Base-by-base conservation (phyloP, 2,888 invertebrate genomes). In the Agrochola macilenta region DNA sequence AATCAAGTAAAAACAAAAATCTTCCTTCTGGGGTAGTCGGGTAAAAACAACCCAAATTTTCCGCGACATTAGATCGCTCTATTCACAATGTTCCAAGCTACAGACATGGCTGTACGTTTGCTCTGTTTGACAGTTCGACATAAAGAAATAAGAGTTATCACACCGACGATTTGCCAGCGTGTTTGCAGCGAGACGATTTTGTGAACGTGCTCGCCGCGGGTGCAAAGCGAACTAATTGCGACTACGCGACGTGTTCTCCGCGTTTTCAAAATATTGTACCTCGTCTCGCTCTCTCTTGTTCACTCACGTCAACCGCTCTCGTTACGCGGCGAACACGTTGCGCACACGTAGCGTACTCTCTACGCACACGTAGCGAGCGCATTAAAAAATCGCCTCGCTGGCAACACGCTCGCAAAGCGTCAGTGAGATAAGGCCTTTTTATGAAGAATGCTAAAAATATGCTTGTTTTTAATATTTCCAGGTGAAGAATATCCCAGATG, bases 401-500 rank as follows among this genome's bases (percentile, higher is more conserved):
- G n/a, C n/a, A n/a, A 60, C 60, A 30, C 4, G 60, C 60, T 60
- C 17, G 20, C 30, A 30, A 60, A 20, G 30, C 20, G 30, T 20
- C 30, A 30, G 20, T 60, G 30, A 20, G 4, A 30, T 26, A 60
- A 8, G 9, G 30, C 20, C 9, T 20, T 2, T 5, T 20, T 20
- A 60, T 20, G 20, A 23, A 26, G 14, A 39, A 66, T 20, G 30
- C 17, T 52, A 46, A n/a, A n/a, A n/a, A 26, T 58, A 23, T 68
- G 43, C 1, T 30, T 64, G 12, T 69, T 72, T 65, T 12, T 11
- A 17, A 61, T 7, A 60, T 73, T 93, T 95, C 65, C 93, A 97
- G 97, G 97, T 97, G 2, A 97, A 98, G 89, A 97, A 97, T 90
- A 97, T 98, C 82, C 98, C 98, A 30, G 98, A 98, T 91, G 98